Base-by-base conservation (phyloP, 2,888 invertebrate species). In the Periphyllus acericola region DNA sequence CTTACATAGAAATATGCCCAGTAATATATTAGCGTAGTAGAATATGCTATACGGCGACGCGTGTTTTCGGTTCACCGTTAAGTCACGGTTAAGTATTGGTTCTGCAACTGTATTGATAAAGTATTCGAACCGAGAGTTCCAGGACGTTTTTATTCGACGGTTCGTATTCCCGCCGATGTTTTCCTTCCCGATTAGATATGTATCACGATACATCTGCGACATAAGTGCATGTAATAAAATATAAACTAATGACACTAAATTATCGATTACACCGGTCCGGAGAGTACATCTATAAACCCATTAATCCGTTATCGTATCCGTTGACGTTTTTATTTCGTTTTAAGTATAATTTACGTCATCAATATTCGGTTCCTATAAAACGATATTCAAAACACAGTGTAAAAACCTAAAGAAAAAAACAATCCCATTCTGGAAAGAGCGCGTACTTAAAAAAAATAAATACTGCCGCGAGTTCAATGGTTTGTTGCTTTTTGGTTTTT, bases 311-410 rank as follows among this genome's bases (percentile, higher is more conserved):
- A 66, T 84, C 40, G 66, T n/a, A n/a, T n/a, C n/a, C 32, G 83
- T 74, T 25, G 84, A 84, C 84, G 84, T 84, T 84, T 84, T 84
- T 84, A 84, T 84, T 84, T 72, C 25, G 25, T 40, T 76, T 75
- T 66, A 32, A 46, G 29, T 66, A 83, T 75, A 75, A 83, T 83
- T 83, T 83, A 83, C 74, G 32, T 75, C 29, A 19, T 46, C 46
- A 46, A 46, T 46, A 83, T 75, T 60, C 14, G 29, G 75, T 3
- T 29, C 66, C 3, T 46, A 72, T 55, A 55, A 74, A 83, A 74
- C n/a, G 29, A 55, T 83, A 52, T 82, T 46, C 14, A 40, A 40
- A 40, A 40, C 14, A 46, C 14, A 46, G 46, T 14, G 46, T 2
- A 46, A 46, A 46, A 46, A 29, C 17, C 1, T 19, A 66, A 66